Percentiles rank a stretch among this genome's conserved stretches.
Evolutionary conservation across 2,113 vertebrate genomes (phyloP).

Genomic region (Bettongia penicillata): DNA sequence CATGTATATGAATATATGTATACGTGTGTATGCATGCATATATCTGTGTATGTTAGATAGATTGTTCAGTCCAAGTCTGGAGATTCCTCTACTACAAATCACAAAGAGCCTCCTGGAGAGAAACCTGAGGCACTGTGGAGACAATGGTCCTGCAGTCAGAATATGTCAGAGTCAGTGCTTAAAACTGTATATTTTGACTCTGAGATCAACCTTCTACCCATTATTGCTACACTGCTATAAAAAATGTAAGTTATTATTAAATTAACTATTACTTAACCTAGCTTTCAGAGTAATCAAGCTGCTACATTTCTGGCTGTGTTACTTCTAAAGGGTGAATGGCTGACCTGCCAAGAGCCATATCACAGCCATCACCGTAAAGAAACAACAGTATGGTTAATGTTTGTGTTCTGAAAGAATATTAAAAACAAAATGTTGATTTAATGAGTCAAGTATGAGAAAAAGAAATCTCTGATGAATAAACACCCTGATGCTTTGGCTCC

Average conservation of each 20-base stretch:
- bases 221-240: background rate
- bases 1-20: background rate
- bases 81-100: background rate
- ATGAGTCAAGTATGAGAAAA: background rate
- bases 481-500: background rate
- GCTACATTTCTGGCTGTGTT: conserved; percentile 25
- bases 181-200: background rate
- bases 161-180: background rate
- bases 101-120: background rate
- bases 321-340: conserved; percentile 37
- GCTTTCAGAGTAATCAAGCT: background rate
- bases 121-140: background rate
- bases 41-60: too few relatives aligned
- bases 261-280: background rate
- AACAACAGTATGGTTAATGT: conserved; percentile 13
- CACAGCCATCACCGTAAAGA: conserved; percentile 9
- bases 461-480: conserved; percentile 44
- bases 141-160: background rate
- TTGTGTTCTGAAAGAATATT: conserved; percentile 34
- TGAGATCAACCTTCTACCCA: background rate
- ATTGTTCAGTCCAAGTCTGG: background rate
- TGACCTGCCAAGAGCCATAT: conserved; percentile 6
- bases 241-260: background rate
- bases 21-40: too few relatives aligned
- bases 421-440: conserved; percentile 39